phyloP scores from a whole-genome alignment of 2,888 invertebrate genomes.

The Rhagonycha fulva region DNA sequence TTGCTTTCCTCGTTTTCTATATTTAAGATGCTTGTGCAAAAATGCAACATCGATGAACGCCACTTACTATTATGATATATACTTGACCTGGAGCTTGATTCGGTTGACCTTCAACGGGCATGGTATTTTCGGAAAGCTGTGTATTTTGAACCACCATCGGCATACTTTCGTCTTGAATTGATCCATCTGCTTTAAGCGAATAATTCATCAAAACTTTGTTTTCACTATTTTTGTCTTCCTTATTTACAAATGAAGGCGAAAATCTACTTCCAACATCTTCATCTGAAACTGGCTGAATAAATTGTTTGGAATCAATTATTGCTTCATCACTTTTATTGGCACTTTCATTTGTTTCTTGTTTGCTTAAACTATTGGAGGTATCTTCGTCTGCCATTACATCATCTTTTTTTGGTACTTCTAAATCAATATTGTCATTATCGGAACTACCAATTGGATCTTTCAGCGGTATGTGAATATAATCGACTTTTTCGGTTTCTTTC shows the following conservation, averaged over 20 bases:
- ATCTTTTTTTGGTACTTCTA: neutral
- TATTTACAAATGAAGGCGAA: neutral
- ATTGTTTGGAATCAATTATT: neutral
- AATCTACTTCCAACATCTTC: neutral
- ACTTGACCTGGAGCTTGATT: constrained; percentile 54
- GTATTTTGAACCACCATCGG: constrained; percentile 19
- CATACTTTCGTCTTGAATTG: constrained; percentile 1
- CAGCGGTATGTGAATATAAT: constrained; percentile 24
- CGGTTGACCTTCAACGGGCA: constrained; percentile 40
- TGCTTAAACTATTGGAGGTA: neutral
- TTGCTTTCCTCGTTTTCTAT: neutral
- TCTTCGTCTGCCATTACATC: neutral
- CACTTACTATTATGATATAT: constrained; percentile 58
- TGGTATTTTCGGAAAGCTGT: constrained; percentile 26
- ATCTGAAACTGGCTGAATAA: neutral
- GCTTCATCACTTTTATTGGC: neutral
- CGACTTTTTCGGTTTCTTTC: neutral
- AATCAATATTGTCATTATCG: neutral
- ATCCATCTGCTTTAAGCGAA: neutral
- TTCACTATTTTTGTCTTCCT: neutral
- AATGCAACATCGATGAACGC: constrained; percentile 39
- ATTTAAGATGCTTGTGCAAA: constrained; percentile 13
- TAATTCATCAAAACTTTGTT: neutral
- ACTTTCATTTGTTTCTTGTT: neutral
- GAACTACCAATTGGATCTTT: constrained; percentile 11